These are phyloP conservation scores for Agrotis segetum DNA, from an alignment of 2,888 invertebrate species.

Conservation along the genomic window DNA sequence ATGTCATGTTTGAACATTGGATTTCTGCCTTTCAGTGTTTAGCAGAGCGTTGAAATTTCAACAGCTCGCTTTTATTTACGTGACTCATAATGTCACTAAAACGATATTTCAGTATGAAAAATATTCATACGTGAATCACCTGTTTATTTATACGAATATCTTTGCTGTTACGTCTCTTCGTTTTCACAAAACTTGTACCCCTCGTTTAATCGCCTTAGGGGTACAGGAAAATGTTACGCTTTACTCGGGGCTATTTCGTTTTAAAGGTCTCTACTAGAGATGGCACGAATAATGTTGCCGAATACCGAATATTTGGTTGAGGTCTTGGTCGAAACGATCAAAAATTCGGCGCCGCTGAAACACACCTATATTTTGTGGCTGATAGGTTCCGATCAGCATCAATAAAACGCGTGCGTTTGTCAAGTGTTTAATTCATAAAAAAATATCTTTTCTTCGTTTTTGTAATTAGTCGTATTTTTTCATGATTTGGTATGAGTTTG, in stretches of 20 bases:
- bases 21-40: not conserved
- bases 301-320: no score
- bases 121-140: conserved; percentile 41
- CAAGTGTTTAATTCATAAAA: no score
- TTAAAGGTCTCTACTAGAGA: not conserved
- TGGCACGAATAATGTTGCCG: no score
- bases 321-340: no score
- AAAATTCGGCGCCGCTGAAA: no score
- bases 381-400: no score
- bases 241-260: not conserved
- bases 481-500: no score
- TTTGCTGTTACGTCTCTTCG: conserved; percentile 1
- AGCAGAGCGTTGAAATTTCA: not conserved
- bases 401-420: no score
- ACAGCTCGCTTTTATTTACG: not conserved
- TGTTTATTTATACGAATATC: conserved; percentile 17
- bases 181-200: not conserved
- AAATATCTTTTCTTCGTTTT: no score
- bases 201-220: not conserved
- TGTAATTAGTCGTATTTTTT: no score
- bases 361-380: no score
- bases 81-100: not conserved
- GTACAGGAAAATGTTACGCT: not conserved
- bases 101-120: conserved; percentile 13
- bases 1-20: not conserved